These are phyloP conservation scores for Drosophila ironensis DNA, from an alignment of 1,140 invertebrate genomes.

Conservation along the genomic window DNA sequence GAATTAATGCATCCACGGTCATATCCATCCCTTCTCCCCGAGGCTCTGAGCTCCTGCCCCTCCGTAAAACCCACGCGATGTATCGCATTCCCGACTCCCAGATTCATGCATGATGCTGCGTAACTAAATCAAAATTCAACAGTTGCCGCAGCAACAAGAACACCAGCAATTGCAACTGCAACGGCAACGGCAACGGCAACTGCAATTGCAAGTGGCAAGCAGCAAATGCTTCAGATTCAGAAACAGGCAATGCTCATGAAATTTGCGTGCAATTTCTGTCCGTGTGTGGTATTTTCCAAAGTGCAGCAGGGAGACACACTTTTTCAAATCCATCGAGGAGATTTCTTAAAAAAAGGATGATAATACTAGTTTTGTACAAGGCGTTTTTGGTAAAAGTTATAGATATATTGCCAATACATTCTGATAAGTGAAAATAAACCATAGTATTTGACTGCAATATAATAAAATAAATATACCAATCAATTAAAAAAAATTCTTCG, in stretches of 20 bases:
- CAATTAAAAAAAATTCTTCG: no score
- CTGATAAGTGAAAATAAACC: no score
- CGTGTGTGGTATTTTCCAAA: constrained; percentile 53
- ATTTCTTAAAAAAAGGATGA: no score
- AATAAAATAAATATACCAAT: no score
- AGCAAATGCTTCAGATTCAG: constrained; percentile 6
- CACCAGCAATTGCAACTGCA: constrained; percentile 10
- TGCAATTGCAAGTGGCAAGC: constrained; percentile 6
- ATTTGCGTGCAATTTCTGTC: constrained; percentile 45
- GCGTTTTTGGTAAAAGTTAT: no score
- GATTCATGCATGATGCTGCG: constrained; percentile 55
- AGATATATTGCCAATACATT: no score
- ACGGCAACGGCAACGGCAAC: constrained; percentile 15
- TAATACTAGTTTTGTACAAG: no score
- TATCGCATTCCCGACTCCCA: constrained; percentile 47
- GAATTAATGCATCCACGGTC: constrained; percentile 68
- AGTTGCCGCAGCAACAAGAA: constrained; percentile 14
- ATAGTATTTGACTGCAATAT: no score
- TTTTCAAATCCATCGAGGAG: background rate
- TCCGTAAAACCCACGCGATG: constrained; percentile 1
- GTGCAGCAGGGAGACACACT: constrained; percentile 30
- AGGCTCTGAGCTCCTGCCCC: background rate
- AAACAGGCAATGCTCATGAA: constrained; percentile 49
- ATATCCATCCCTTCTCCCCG: background rate
- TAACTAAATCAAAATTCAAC: constrained; percentile 76